phyloP scores from a whole-genome alignment of 2,888 invertebrate species.

The Tenodera sinensis region DNA sequence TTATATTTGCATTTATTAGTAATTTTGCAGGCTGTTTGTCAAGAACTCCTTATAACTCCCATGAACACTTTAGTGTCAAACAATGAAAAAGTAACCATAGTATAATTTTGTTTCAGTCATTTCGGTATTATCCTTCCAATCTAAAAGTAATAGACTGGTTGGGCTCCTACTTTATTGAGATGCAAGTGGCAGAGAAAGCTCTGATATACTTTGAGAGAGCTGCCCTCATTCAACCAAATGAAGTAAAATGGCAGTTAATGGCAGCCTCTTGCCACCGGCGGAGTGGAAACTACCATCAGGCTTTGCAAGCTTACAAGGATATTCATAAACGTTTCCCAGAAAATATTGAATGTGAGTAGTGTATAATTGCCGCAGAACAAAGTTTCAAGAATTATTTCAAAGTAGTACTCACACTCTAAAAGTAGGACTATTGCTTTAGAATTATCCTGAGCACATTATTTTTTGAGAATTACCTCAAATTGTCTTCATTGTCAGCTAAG shows the following conservation, averaged over 20 bases:
- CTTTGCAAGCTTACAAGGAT: conserved; percentile 76
- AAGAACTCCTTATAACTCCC: no score
- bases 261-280: conserved; percentile 81
- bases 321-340: conserved; percentile 90
- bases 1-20: no score
- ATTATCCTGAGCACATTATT: no score
- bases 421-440: no score
- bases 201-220: conserved; percentile 78
- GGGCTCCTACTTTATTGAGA: conserved; percentile 83
- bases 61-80: no score
- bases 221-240: conserved; percentile 69
- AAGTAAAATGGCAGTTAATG: conserved; percentile 81
- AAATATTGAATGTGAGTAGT: conserved; percentile 78
- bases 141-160: conserved; percentile 81
- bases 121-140: conserved; percentile 66
- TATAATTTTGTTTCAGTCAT: conserved; percentile 52
- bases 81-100: no score
- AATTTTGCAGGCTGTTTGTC: no score
- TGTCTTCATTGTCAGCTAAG: no score
- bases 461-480: no score
- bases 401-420: no score
- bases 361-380: not conserved
- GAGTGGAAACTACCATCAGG: conserved; percentile 80
- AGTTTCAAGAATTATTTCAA: no score
- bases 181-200: conserved; percentile 86